Evolutionary conservation across 2,888 invertebrate species (phyloP), one percentile per base, ranked within the genome.

Genomic region (Stenolophus ochropezus): DNA sequence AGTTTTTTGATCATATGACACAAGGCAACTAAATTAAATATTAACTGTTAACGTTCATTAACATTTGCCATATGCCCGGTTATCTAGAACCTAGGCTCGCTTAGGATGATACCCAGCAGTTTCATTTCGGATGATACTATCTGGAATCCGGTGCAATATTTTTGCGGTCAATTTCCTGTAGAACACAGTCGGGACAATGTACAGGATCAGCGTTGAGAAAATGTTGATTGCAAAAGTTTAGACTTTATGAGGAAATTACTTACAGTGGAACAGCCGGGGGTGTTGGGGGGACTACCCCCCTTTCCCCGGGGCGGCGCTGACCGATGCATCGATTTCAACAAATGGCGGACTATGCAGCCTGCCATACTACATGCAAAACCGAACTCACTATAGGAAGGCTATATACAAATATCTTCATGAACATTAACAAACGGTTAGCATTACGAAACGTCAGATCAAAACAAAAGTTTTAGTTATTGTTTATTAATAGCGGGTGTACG

Each of bases 201-300:
- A 42, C 33, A 42, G 33, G 33, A 42, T 42, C 33, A 42, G 74
- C 80, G 20, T 51, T 75, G 75, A 81, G 81, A 81, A 81, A 81
- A 75, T 65, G 75, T 81, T 81, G 81, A 81, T 81, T 81, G 81
- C 81, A 81, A 81, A 81, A 81, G 81, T 81, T 81, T 75, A 74
- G 61, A 81, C 81, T 81, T 81, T 81, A 81, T 81, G 81, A 81
- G 81, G 51, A 81, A 81, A 81, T 81, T 75, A 81, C 81, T 81
- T 81, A 75, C 58, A 47, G 21, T 4, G 73, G 49, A 20, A 49
- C 49, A 73, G 16, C 6, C 4, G 65, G 33, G 49, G 33, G 69
- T 21, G 16, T 23, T 27, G 42, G 61, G 65, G 20, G 20, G 56
- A 20, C 23, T 56, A 49, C 42, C 47, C 25, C 20, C 47, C 42